phyloP scores from a whole-genome alignment of 2,113 vertebrate species.

The Carassius gibelio region DNA sequence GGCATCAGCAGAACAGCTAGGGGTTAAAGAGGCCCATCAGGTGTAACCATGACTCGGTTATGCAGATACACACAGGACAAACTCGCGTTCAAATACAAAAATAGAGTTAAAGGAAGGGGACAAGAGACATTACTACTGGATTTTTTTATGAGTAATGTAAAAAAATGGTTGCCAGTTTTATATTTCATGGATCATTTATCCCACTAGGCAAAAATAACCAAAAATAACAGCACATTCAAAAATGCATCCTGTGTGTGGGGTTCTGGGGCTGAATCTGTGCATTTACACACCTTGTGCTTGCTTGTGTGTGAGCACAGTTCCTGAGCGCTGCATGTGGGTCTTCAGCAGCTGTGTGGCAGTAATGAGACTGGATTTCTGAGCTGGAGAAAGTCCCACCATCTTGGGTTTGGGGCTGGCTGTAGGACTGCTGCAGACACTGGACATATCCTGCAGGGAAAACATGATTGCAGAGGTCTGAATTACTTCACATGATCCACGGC shows the following conservation, averaged over 20 bases:
- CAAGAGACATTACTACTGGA: neutral
- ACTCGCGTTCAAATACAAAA: neutral
- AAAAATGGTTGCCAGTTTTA: neutral
- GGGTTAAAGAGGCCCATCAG: neutral
- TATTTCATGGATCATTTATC: neutral
- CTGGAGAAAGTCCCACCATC: slow-evolving; percentile 79
- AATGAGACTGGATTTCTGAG: slow-evolving; percentile 86
- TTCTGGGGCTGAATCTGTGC: neutral
- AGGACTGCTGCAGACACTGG: slow-evolving; percentile 95
- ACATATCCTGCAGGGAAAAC: slow-evolving; percentile 81
- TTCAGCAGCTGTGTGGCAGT: slow-evolving; percentile 87
- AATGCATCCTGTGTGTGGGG: neutral
- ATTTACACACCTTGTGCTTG: slow-evolving; percentile 88
- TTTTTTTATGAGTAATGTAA: neutral
- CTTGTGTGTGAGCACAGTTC: slow-evolving; percentile 85
- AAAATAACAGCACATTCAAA: neutral
- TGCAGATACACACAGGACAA: neutral
- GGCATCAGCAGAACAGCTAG: neutral
- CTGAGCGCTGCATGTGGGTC: slow-evolving; percentile 86
- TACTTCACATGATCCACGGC: neutral
- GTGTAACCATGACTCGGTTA: neutral
- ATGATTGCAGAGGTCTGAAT: neutral
- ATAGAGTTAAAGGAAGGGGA: neutral
- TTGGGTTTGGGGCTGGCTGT: slow-evolving; percentile 95
- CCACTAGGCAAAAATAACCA: neutral